These are phyloP conservation scores for Thera britannica DNA, from an alignment of 2,888 invertebrate genomes.

Conservation along the genomic window DNA sequence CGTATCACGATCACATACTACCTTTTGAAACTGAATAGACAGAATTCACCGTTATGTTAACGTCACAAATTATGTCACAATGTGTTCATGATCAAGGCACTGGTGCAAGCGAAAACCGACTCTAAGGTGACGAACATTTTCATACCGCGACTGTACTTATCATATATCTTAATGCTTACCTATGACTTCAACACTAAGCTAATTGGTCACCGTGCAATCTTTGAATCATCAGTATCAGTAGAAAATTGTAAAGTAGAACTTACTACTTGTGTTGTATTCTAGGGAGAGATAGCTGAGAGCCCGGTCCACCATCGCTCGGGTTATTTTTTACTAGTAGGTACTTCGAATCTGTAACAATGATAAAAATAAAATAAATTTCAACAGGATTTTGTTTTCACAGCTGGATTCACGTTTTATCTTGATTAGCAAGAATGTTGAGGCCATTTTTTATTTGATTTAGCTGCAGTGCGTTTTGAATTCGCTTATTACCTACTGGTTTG, in stretches of 20 bases:
- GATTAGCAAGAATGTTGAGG: conserved; percentile 28
- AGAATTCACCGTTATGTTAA: no score
- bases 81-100: no score
- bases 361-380: conserved; percentile 27
- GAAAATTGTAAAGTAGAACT: conserved; percentile 19
- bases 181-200: no score
- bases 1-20: no score
- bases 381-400: conserved; percentile 22
- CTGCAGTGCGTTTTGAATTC: neutral
- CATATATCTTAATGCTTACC: no score
- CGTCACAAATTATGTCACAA: no score
- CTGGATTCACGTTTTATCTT: conserved; percentile 16
- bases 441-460: conserved; percentile 7
- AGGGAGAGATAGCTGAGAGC: conserved; percentile 56
- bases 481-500: neutral
- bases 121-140: no score
- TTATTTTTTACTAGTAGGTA: conserved; percentile 54
- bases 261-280: conserved; percentile 63
- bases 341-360: conserved; percentile 61
- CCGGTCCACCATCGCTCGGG: conserved; percentile 64
- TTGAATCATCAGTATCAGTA: neutral
- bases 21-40: no score
- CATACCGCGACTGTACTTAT: no score
- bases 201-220: neutral
- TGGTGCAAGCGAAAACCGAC: no score